A percentile compares a stretch with the other conserved stretches of the same genome.
Conservation (phyloP, 1,140 invertebrate genomes). For the Drosophila pandora region DNA sequence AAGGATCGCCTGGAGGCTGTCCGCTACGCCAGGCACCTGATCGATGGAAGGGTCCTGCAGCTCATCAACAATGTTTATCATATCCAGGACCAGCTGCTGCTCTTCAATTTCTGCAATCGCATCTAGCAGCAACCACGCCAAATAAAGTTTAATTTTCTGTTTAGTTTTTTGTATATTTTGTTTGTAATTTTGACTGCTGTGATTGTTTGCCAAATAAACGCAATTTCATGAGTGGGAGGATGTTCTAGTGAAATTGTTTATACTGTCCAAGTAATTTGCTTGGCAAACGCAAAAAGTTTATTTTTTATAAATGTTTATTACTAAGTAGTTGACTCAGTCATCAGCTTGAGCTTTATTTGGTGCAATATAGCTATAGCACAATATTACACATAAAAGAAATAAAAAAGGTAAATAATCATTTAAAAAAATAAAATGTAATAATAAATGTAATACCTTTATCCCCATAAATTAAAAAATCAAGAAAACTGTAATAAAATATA, state of each 20-base stretch:
- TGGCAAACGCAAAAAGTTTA: slow-evolving; percentile 43
- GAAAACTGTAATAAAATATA: too few species aligned
- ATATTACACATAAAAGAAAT: too few species aligned
- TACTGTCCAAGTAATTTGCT: slow-evolving; percentile 57
- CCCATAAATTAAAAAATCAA: too few species aligned
- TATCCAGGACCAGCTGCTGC: slow-evolving; percentile 89
- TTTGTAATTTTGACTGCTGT: slow-evolving; percentile 70
- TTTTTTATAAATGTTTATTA: slow-evolving; percentile 48
- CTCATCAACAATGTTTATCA: slow-evolving; percentile 93
- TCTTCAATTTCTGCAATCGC: slow-evolving; percentile 87
- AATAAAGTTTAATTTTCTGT: slow-evolving; percentile 66
- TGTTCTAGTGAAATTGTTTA: slow-evolving; percentile 52
- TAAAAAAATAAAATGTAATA: too few species aligned
- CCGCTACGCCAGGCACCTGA: slow-evolving; percentile 91
- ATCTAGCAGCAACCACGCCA: slow-evolving; percentile 70
- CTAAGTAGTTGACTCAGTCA: slow-evolving; percentile 44
- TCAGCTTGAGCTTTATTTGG: slow-evolving; percentile 48
- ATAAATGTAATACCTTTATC: too few species aligned
- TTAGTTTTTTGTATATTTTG: slow-evolving; percentile 48
- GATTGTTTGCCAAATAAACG: slow-evolving; percentile 56
- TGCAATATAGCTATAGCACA: slow-evolving; percentile 49
- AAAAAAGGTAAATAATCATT: too few species aligned
- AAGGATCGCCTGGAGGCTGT: slow-evolving; percentile 90
- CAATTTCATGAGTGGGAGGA: slow-evolving; percentile 9
- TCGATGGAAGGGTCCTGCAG: slow-evolving; percentile 92